phyloP scores from a whole-genome alignment of 2,888 invertebrate genomes.

The Ophraella communa region DNA sequence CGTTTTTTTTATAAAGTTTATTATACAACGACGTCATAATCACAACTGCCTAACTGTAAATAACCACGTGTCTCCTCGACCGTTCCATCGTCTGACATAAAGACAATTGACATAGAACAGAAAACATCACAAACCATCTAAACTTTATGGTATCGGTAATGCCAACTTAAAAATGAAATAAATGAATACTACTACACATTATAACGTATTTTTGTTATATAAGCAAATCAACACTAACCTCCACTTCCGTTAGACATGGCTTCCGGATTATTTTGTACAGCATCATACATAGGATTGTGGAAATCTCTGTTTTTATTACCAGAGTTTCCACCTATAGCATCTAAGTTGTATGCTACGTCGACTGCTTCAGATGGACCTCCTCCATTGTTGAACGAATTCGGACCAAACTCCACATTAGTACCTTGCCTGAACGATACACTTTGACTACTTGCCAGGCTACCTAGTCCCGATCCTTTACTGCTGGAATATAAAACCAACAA shows the following conservation, averaged over 20 bases:
- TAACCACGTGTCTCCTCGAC: too few relatives aligned
- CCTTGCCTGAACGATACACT: constrained; percentile 93
- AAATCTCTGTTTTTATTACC: constrained; percentile 85
- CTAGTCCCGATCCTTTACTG: constrained; percentile 80
- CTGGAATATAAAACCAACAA: constrained; percentile 58
- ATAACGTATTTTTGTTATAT: too few relatives aligned
- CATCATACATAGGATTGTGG: constrained; percentile 98
- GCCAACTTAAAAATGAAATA: too few relatives aligned
- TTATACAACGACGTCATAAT: too few relatives aligned
- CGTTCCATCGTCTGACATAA: too few relatives aligned
- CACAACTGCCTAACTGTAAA: too few relatives aligned
- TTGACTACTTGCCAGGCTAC: constrained; percentile 83
- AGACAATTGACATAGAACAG: too few relatives aligned
- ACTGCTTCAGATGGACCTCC: constrained; percentile 66
- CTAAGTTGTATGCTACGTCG: constrained; percentile 81
- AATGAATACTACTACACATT: too few relatives aligned
- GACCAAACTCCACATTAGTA: constrained; percentile 89
- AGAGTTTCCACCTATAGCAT: constrained; percentile 65
- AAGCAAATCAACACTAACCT: constrained; percentile 55
- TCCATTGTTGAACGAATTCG: constrained; percentile 64
- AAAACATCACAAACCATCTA: too few relatives aligned
- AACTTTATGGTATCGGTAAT: too few relatives aligned
- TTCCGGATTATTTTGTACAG: constrained; percentile 71
- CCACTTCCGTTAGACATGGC: constrained; percentile 67
- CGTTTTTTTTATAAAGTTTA: too few relatives aligned